These are phyloP conservation scores for Myodes glareolus DNA, from an alignment of 2,113 vertebrate genomes.

Conservation along the genomic window DNA sequence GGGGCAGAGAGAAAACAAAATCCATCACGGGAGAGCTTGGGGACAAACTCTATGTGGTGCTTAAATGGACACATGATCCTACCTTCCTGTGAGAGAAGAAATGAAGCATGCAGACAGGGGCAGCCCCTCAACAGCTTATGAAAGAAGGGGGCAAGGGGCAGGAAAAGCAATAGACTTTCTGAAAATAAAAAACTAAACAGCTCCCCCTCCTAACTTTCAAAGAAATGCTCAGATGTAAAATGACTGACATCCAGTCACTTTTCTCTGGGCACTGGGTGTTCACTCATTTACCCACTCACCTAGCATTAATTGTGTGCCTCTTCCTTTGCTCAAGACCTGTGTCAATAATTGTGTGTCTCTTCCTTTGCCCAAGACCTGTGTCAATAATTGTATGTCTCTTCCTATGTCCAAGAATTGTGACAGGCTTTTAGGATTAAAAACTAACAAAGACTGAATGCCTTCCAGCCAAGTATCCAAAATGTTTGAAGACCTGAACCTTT, in stretches of 20 bases:
- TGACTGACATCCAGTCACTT: not conserved
- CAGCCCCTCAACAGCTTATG: not conserved
- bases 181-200: not conserved
- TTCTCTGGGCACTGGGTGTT: not conserved
- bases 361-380: not conserved
- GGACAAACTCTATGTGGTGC: not conserved
- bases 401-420: not conserved
- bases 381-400: too few relatives aligned
- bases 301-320: fast-evolving
- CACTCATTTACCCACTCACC: not conserved
- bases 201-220: not conserved
- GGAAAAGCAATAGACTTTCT: not conserved
- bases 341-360: not conserved
- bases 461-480: not conserved
- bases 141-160: not conserved
- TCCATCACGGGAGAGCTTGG: conserved; percentile 38
- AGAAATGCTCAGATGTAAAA: not conserved
- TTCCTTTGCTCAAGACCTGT: not conserved
- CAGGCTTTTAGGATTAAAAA: not conserved
- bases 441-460: not conserved
- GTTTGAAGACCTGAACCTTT: not conserved
- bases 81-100: not conserved
- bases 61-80: not conserved
- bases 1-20: conserved; percentile 52
- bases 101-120: not conserved